Base-by-base conservation (phyloP, 2,113 vertebrate species). In the Pteruthius melanotis region DNA sequence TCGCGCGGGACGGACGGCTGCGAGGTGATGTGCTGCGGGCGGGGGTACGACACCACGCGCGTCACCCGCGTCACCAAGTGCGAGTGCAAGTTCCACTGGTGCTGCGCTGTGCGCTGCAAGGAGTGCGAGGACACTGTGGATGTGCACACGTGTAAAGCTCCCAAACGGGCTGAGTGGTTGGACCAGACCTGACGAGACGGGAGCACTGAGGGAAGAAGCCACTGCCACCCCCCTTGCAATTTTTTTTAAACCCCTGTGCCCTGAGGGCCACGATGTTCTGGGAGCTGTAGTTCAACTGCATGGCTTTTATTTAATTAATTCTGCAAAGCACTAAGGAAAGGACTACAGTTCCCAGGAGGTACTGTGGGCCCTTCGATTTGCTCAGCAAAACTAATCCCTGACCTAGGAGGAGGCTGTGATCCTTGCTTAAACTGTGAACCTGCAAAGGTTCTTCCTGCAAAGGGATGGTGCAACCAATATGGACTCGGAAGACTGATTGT, bases 71-170 rank as follows among this genome's bases (percentile, higher is more conserved):
- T 99, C 97, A 99, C 98, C 93, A 99, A 99, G 97, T 99, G 99
- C 39, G 99, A 99, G 97, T 99, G 99, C 98, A 99, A 99, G 97
- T 99, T 99, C 98, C 99, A 99, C 95, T 99, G 99, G 99, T 99
- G 99, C 97, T 99, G 99, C 83, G 98, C 99, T 0, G 99, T 99
- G 89, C 98, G 99, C 96, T 99, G 99, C 98, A 98, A 98, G 81
- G 98, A 99, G 97, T 99, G 99, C 15, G 98, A 99, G 97, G 99
- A 99, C 91, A 97, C 98, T n/a, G 98, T 99, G 97, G 99, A 99
- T 10, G 93, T 99, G 93, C 99, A 99, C 97, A 99, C 99, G 2
- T 99, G 99, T 96, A 99, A 99, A 95, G 99, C 99, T 2, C 99
- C 99, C 40, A 99, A 99, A 94, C 98, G 98, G 79, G 99, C 99